Conservation (phyloP, 2,888 invertebrate species). For the Andrena chrysosceles region DNA sequence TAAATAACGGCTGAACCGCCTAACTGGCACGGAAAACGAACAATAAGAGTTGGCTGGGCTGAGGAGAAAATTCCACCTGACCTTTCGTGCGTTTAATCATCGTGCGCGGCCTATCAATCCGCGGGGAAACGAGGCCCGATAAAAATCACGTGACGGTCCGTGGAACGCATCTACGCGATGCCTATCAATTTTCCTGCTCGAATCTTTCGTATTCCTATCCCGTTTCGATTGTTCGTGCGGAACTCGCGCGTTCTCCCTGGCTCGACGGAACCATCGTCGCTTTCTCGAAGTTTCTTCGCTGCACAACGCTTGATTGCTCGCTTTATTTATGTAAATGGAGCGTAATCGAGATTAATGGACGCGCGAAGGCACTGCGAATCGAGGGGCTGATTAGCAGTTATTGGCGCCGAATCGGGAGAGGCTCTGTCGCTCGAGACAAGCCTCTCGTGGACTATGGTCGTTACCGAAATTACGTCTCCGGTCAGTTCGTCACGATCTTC, state of each 20-base stretch:
- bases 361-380: constrained; percentile 12
- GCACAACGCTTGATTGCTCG: neutral
- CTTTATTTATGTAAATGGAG: constrained; percentile 25
- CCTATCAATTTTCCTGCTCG: constrained; percentile 13
- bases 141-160: constrained; percentile 18
- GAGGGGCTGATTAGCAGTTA: constrained; percentile 31
- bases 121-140: constrained; percentile 5
- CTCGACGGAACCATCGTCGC: neutral
- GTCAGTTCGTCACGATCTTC: neutral
- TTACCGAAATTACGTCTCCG: constrained; percentile 15
- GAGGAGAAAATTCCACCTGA: constrained; percentile 20
- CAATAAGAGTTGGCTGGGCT: constrained; percentile 2
- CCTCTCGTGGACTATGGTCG: neutral
- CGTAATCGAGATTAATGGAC: constrained; percentile 44
- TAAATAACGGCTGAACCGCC: constrained; percentile 34
- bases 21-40: neutral
- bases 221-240: neutral
- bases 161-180: neutral
- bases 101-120: constrained; percentile 20
- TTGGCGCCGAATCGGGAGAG: constrained; percentile 27
- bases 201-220: constrained; percentile 2
- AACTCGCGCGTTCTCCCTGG: neutral
- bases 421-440: neutral
- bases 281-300: neutral
- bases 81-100: constrained; percentile 32